These are phyloP conservation scores for Ailuropoda melanoleuca DNA, from an alignment of 2,113 vertebrate species.

Conservation along the genomic window DNA sequence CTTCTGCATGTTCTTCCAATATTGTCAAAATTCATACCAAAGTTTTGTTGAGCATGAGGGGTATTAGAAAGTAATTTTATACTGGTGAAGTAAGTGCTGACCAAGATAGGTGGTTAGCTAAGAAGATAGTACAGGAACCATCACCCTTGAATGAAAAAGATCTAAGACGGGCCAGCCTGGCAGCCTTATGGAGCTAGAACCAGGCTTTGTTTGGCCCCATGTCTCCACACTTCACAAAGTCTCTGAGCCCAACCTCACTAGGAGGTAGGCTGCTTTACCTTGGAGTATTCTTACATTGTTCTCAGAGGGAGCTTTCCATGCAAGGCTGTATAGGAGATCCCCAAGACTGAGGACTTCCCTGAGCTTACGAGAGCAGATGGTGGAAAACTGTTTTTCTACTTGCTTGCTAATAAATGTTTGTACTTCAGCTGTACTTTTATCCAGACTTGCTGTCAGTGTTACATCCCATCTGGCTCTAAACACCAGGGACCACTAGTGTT, in stretches of 20 bases:
- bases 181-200: neutral
- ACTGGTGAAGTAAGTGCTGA: neutral
- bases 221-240: neutral
- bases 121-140: neutral
- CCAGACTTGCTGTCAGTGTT: neutral
- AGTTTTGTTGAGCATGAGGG: neutral
- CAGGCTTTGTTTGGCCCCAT: neutral
- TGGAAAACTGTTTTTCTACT: neutral
- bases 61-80: neutral
- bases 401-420: slow-evolving; percentile 54
- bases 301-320: neutral
- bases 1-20: neutral
- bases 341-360: neutral
- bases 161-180: neutral
- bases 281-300: neutral
- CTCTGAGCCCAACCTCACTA: neutral
- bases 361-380: slow-evolving; percentile 4
- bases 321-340: neutral
- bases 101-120: neutral
- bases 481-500: neutral
- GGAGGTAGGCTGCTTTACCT: neutral
- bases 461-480: slow-evolving; percentile 33
- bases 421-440: slow-evolving; percentile 22
- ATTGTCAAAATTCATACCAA: neutral
- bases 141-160: neutral